Evolutionary conservation across 2,113 vertebrate genomes (phyloP).

Genomic region (Phalacrocorax carbo): DNA sequence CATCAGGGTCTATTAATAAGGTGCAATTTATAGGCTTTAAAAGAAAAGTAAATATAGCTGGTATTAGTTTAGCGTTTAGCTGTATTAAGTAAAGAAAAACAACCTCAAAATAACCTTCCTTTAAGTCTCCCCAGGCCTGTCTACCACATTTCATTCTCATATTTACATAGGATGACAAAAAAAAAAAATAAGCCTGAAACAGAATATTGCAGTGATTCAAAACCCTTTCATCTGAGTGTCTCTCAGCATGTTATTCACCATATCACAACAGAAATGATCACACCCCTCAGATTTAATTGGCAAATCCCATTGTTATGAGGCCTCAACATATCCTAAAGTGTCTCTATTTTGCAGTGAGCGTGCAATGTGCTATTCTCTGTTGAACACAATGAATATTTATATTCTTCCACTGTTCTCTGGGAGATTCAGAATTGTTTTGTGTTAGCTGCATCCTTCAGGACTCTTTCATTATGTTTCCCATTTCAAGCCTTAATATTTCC

Average conservation of each 20-base stretch:
- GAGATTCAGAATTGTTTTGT: slow-evolving; percentile 17
- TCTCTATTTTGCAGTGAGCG: slow-evolving; percentile 15
- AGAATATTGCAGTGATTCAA: slow-evolving; percentile 47
- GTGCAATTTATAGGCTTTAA: slow-evolving; percentile 22
- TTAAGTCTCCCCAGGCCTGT: slow-evolving; percentile 43
- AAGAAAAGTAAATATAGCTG: slow-evolving; percentile 20
- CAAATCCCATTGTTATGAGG: slow-evolving; percentile 62
- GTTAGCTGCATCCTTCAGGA: slow-evolving; percentile 21
- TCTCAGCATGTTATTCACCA: slow-evolving; percentile 49
- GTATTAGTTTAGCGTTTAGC: slow-evolving; percentile 46
- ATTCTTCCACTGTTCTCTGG: slow-evolving; percentile 7
- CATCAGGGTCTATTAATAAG: slow-evolving; percentile 9
- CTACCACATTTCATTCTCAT: slow-evolving; percentile 33
- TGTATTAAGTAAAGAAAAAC: slow-evolving; percentile 40
- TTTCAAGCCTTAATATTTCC: slow-evolving; percentile 44
- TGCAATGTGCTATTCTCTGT: slow-evolving; percentile 29
- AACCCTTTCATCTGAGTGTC: slow-evolving; percentile 37
- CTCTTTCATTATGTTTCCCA: not conserved
- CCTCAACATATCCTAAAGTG: slow-evolving; percentile 16
- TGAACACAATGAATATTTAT: slow-evolving; percentile 68
- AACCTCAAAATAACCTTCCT: slow-evolving; percentile 53
- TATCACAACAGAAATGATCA: slow-evolving; percentile 53
- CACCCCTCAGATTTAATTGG: slow-evolving; percentile 70
- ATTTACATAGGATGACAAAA: slow-evolving; percentile 26
- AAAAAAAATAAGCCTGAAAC: not conserved